Conservation (phyloP, 1,140 invertebrate genomes). For the Ylistrum balloti region DNA sequence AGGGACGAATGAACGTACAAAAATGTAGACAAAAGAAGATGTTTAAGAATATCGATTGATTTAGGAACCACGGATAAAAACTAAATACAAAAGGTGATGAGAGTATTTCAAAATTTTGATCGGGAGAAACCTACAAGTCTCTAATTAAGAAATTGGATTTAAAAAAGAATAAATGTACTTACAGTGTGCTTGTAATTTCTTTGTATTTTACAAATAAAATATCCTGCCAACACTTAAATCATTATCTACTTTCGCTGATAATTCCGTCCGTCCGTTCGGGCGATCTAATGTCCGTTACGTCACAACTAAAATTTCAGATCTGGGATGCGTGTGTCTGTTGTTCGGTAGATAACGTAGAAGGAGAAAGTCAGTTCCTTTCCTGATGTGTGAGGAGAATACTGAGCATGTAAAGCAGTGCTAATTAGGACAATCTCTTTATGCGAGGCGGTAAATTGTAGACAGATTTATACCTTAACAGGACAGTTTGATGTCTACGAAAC, state of each 20-base stretch:
- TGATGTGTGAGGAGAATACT: not conserved
- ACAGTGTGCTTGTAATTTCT: too few relatives aligned
- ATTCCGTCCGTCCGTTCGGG: constrained; percentile 1
- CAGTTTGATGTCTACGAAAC: not conserved
- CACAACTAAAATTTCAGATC: not conserved
- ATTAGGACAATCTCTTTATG: not conserved
- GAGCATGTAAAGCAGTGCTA: not conserved
- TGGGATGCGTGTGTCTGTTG: too few relatives aligned
- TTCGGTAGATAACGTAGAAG: not conserved
- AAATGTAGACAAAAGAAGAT: too few relatives aligned
- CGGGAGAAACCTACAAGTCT: too few relatives aligned
- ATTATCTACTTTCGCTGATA: not conserved
- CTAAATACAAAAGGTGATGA: too few relatives aligned
- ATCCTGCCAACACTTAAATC: not conserved
- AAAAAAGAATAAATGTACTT: too few relatives aligned
- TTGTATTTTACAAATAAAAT: too few relatives aligned
- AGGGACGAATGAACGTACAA: too few relatives aligned
- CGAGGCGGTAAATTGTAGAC: not conserved
- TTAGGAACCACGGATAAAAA: too few relatives aligned
- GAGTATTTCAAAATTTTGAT: too few relatives aligned
- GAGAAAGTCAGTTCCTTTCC: not conserved
- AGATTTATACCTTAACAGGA: not conserved
- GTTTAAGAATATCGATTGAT: too few relatives aligned
- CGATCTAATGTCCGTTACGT: not conserved
- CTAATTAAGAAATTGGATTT: too few relatives aligned